phyloP scores from a whole-genome alignment of 2,113 vertebrate genomes.

The Ptychochromis oligacanthus region DNA sequence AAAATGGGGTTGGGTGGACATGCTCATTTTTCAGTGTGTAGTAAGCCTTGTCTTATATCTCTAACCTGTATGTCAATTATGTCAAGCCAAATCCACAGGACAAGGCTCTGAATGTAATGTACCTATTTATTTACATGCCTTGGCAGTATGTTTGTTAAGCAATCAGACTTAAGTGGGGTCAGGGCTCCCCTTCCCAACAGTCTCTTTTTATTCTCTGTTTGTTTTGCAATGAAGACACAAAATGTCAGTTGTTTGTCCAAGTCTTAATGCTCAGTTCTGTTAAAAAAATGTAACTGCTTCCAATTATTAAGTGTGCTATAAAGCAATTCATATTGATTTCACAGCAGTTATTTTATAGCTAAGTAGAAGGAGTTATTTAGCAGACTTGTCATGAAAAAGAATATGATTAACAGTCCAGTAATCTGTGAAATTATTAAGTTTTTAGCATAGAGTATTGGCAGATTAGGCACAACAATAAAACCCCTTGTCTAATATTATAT shows the following conservation, averaged over 20 bases:
- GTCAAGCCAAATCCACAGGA: constrained; percentile 17
- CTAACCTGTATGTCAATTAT: neutral
- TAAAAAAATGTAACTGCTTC: constrained; percentile 2
- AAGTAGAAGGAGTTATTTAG: neutral
- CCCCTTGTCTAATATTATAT: neutral
- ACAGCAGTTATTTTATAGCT: neutral
- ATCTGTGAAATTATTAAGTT: neutral
- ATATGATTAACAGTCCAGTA: neutral
- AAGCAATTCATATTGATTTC: constrained; percentile 3
- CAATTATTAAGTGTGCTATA: neutral
- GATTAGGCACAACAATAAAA: neutral
- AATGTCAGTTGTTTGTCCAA: neutral
- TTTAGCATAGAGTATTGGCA: neutral
- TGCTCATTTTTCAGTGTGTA: neutral
- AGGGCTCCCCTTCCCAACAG: constrained; percentile 25
- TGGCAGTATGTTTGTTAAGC: constrained; percentile 27
- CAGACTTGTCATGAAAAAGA: neutral
- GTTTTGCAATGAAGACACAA: constrained; percentile 5
- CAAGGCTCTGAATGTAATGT: neutral
- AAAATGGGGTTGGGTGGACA: too few species aligned
- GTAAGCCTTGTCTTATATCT: neutral
- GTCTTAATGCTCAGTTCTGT: too few species aligned
- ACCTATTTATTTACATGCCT: constrained; percentile 19
- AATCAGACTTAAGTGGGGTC: constrained; percentile 53
- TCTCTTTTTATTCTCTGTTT: constrained; percentile 8